A percentile compares a stretch with the other conserved stretches of the same genome.
Conservation (phyloP, 2,797 vertebrate species). For the Moxostoma hubbsi region DNA sequence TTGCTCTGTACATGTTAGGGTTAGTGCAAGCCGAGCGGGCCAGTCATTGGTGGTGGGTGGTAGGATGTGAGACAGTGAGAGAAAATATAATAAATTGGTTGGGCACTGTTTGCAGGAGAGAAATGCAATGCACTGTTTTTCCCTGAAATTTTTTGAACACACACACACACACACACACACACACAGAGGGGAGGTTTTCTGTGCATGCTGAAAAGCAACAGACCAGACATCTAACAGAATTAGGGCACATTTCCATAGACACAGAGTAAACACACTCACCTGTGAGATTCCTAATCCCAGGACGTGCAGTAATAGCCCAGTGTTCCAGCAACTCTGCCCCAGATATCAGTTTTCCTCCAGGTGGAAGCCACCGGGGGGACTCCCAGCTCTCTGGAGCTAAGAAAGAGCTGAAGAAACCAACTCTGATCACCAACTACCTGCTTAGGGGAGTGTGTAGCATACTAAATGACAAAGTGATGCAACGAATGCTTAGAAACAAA, state of each 20-base stretch:
- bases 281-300: constrained; percentile 9
- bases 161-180: constrained; percentile 27
- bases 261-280: constrained; percentile 10
- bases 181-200: constrained; percentile 11
- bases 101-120: constrained; percentile 66
- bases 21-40: constrained; percentile 18
- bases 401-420: constrained; percentile 21
- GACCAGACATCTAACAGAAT: constrained; percentile 50
- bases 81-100: constrained; percentile 72
- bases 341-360: constrained; percentile 34
- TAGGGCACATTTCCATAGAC: constrained; percentile 36
- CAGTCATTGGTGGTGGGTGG: constrained; percentile 31
- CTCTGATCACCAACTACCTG: constrained; percentile 14
- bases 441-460: not conserved
- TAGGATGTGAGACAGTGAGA: constrained; percentile 22
- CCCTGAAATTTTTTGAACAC: constrained; percentile 60
- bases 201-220: constrained; percentile 24
- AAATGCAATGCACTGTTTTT: constrained; percentile 66
- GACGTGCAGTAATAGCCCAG: constrained; percentile 5
- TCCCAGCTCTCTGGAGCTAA: constrained; percentile 38
- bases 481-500: no score
- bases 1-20: constrained; percentile 37
- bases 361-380: constrained; percentile 21
- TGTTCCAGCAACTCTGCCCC: constrained; percentile 1
- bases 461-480: not conserved